Evolutionary conservation across 2,888 invertebrate genomes (phyloP).

Genomic region (Chymomyza procnemis): DNA sequence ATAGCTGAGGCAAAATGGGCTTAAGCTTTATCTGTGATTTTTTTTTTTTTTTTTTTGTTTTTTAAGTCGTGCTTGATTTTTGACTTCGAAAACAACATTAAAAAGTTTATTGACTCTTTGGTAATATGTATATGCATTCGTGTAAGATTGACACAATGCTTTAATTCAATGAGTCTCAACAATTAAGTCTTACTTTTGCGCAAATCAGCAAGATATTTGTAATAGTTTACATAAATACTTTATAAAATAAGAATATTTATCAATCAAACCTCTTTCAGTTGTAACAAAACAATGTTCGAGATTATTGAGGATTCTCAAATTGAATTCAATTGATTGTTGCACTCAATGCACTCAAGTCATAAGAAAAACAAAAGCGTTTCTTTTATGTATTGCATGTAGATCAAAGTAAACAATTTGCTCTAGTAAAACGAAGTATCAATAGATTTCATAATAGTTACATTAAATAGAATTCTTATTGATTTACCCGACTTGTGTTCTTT

Average conservation of each 20-base stretch:
- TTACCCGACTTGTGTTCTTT: slow-evolving; percentile 83
- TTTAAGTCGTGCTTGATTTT: not conserved
- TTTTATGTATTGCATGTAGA: too few species aligned
- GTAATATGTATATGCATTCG: not conserved
- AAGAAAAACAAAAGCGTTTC: not conserved
- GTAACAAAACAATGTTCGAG: not conserved
- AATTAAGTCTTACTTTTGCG: not conserved
- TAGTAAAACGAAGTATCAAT: too few species aligned
- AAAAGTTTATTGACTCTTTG: slow-evolving; percentile 3
- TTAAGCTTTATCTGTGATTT: not conserved
- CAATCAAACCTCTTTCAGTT: not conserved
- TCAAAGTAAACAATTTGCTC: too few species aligned
- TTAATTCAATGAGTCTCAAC: not conserved
- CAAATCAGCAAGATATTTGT: not conserved
- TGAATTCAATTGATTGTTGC: slow-evolving; percentile 4
- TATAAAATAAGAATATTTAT: not conserved
- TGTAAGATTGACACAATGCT: not conserved
- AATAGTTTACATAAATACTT: not conserved
- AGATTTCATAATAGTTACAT: not conserved
- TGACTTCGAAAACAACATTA: slow-evolving; percentile 4
- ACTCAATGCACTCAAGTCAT: not conserved
- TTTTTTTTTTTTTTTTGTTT: not conserved
- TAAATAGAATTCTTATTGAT: not conserved
- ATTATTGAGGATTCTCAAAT: not conserved
- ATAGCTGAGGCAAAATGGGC: not conserved